phyloP scores from a whole-genome alignment of 1,140 invertebrate genomes.

The Babylonia areolata region DNA sequence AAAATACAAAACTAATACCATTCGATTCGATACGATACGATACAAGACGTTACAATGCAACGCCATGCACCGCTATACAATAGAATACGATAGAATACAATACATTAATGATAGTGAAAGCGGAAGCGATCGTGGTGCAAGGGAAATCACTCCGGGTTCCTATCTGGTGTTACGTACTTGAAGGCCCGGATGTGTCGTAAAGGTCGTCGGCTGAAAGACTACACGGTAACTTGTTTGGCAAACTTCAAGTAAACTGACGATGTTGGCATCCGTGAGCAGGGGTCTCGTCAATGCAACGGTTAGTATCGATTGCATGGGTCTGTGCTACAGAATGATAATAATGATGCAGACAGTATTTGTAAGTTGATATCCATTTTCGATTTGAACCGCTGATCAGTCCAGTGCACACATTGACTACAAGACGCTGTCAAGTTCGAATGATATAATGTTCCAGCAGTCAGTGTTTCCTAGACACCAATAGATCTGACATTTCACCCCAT shows the following conservation, averaged over 20 bases:
- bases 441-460: not conserved
- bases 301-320: not conserved
- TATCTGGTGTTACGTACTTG: not conserved
- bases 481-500: too few relatives aligned
- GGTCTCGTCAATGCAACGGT: not conserved
- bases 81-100: not conserved
- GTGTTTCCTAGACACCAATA: too few relatives aligned
- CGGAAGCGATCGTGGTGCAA: not conserved
- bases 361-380: not conserved
- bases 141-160: not conserved
- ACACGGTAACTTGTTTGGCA: too few relatives aligned
- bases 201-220: too few relatives aligned
- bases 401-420: too few relatives aligned
- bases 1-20: too few relatives aligned
- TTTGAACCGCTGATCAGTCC: not conserved
- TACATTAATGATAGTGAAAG: not conserved
- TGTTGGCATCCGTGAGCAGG: not conserved
- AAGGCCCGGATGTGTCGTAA: not conserved
- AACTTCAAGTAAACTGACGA: not conserved
- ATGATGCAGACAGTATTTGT: not conserved
- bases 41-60: too few relatives aligned
- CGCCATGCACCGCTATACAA: too few relatives aligned
- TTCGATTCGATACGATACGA: too few relatives aligned
- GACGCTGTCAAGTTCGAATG: not conserved
- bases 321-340: not conserved